Evolutionary conservation across 2,888 invertebrate species (phyloP).

Genomic region (Chrysolina oricalcia): DNA sequence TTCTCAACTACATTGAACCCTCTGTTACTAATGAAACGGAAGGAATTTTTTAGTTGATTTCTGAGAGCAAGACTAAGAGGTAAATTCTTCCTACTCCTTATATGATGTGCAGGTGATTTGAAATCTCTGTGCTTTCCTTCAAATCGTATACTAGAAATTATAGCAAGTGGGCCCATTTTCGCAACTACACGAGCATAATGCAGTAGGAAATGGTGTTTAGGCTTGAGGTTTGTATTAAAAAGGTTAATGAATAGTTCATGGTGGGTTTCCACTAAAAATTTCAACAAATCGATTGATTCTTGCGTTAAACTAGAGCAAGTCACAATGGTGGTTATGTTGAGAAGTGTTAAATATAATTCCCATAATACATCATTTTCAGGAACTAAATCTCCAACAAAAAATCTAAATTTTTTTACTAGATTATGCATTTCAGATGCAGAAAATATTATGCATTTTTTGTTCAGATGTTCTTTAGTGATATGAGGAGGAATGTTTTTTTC

Average conservation of each 20-base stretch:
- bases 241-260: conserved; percentile 20
- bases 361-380: conserved; percentile 26
- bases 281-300: conserved; percentile 24
- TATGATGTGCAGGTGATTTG: conserved; percentile 27
- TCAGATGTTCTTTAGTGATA: conserved; percentile 52
- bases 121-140: conserved; percentile 26
- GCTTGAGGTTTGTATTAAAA: conserved; percentile 26
- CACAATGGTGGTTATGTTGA: conserved; percentile 18
- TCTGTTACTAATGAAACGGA: conserved; percentile 17
- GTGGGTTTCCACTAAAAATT: conserved; percentile 15
- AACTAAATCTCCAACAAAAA: conserved; percentile 30
- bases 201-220: conserved; percentile 24
- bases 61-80: conserved; percentile 25
- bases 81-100: conserved; percentile 24
- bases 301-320: conserved; percentile 25
- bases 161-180: conserved; percentile 25
- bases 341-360: conserved; percentile 21
- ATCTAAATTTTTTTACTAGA: conserved; percentile 37
- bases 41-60: conserved; percentile 18
- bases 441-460: conserved; percentile 50
- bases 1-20: conserved; percentile 19
- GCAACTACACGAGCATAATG: conserved; percentile 27
- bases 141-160: conserved; percentile 24
- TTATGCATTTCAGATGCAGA: conserved; percentile 56
- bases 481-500: conserved; percentile 54